Evolutionary conservation across 1,140 invertebrate species (phyloP).

Genomic region (Drosophila kepulauana): DNA sequence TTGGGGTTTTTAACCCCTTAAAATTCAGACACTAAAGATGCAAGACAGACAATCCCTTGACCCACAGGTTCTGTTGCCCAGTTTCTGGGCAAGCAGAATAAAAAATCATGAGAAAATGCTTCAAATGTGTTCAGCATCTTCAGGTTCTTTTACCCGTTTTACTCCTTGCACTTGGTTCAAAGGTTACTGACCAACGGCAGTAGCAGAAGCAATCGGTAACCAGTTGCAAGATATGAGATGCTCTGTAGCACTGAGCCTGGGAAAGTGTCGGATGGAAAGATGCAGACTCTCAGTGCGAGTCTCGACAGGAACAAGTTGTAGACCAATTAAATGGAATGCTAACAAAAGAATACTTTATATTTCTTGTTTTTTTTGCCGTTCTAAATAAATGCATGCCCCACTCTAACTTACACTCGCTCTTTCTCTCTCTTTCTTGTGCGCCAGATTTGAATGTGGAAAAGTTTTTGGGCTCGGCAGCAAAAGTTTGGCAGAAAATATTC

Average conservation of each 20-base stretch:
- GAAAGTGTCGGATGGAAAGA: constrained; percentile 39
- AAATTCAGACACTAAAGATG: constrained; percentile 13
- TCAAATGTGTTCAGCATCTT: constrained; percentile 70
- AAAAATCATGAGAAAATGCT: constrained; percentile 73
- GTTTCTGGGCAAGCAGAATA: constrained; percentile 27
- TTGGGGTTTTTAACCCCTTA: constrained; percentile 41
- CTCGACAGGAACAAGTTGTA: constrained; percentile 74
- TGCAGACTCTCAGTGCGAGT: constrained; percentile 18
- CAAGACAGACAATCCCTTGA: constrained; percentile 47
- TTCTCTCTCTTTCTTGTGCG: constrained; percentile 17
- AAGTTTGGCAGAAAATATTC: constrained; percentile 75
- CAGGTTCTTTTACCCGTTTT: constrained; percentile 52
- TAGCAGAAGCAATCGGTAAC: constrained; percentile 24
- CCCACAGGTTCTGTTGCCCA: constrained; percentile 47
- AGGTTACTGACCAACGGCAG: constrained; percentile 68
- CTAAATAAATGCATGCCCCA: constrained; percentile 67
- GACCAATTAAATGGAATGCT: constrained; percentile 79
- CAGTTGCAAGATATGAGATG: constrained; percentile 56
- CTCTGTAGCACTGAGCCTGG: constrained; percentile 54
- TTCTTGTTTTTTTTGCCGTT: constrained; percentile 40
- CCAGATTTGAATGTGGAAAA: constrained; percentile 34
- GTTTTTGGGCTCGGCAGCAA: constrained; percentile 47
- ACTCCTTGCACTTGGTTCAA: constrained; percentile 62
- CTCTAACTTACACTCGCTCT: constrained; percentile 22
- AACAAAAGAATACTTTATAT: constrained; percentile 65